A percentile compares a stretch with the other conserved stretches of the same genome.
Evolutionary conservation across 2,888 invertebrate species (phyloP).

Genomic region (Deilephila porcellus): DNA sequence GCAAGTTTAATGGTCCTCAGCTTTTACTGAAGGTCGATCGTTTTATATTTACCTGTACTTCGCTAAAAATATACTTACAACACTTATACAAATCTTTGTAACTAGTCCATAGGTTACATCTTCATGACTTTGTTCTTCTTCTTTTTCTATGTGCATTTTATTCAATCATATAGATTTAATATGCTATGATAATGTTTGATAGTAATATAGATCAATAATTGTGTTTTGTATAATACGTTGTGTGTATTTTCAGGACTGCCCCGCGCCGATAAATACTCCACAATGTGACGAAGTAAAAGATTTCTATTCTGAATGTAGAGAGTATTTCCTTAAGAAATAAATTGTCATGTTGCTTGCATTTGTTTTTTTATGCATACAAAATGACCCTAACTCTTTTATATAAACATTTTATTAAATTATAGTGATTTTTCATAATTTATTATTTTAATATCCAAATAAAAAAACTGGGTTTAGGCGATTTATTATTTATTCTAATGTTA

Average conservation of each 20-base stretch:
- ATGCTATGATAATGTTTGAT: no score
- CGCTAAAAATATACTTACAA: no score
- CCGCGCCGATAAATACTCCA: conserved; percentile 49
- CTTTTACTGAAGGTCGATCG: no score
- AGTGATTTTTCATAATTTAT: no score
- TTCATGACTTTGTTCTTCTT: no score
- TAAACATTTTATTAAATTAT: no score
- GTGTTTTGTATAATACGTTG: neutral
- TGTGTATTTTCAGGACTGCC: conserved; percentile 65
- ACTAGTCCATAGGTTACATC: neutral
- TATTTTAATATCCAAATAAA: neutral
- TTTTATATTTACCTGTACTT: no score
- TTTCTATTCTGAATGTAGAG: conserved; percentile 62
- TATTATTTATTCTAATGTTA: conserved; percentile 65
- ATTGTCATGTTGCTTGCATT: neutral
- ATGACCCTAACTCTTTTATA: no score
- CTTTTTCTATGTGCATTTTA: neutral
- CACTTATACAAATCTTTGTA: no score
- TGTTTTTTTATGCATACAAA: neutral
- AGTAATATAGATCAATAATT: no score
- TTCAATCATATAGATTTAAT: no score
- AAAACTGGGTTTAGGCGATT: conserved; percentile 46
- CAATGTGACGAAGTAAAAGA: conserved; percentile 55
- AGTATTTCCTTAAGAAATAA: conserved; percentile 49
- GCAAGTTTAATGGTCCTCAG: no score